A percentile compares a stretch with the other conserved stretches of the same genome.
These are phyloP conservation scores for Perdita meconis DNA, from an alignment of 2,888 invertebrate species.

Conservation along the genomic window DNA sequence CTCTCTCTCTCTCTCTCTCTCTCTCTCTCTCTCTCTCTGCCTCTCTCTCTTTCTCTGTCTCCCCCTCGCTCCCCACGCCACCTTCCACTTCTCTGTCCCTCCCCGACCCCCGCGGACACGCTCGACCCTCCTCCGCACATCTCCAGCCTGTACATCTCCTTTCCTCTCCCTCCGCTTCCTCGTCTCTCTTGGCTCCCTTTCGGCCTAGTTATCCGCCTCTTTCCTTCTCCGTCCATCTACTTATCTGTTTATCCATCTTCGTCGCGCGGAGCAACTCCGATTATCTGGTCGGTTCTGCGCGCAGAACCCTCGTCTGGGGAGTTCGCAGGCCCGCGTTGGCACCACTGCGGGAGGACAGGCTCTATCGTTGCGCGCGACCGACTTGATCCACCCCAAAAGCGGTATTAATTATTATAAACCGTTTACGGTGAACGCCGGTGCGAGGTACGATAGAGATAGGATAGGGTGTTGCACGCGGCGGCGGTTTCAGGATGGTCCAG, in stretches of 20 bases:
- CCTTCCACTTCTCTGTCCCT: neutral
- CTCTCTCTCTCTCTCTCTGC: conserved; percentile 14
- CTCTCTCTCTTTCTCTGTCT: conserved; percentile 26
- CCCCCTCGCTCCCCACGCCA: conserved; percentile 30
- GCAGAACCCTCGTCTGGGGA: conserved; percentile 15
- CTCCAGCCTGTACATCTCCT: conserved; percentile 23
- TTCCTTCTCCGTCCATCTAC: conserved; percentile 40
- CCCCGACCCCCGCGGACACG: too few relatives aligned
- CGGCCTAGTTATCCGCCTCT: conserved; percentile 44
- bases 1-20: conserved; percentile 19
- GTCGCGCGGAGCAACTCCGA: conserved; percentile 44
- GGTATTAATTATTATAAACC: neutral
- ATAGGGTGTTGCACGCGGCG: too few relatives aligned
- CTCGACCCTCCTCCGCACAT: neutral
- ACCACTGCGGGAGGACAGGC: conserved; percentile 23
- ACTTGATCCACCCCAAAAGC: neutral
- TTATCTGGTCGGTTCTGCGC: conserved; percentile 40
- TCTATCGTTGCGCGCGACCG: neutral
- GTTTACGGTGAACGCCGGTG: neutral
- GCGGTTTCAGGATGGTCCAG: too few relatives aligned
- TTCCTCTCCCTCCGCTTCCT: conserved; percentile 18
- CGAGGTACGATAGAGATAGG: too few relatives aligned
- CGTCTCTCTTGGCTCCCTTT: conserved; percentile 26
- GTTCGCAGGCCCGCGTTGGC: conserved; percentile 17
- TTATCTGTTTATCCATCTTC: conserved; percentile 55